Evolutionary conservation across 2,888 invertebrate genomes (phyloP), one percentile per base, ranked within the genome.

Genomic region (Yponomeuta plumbellus): DNA sequence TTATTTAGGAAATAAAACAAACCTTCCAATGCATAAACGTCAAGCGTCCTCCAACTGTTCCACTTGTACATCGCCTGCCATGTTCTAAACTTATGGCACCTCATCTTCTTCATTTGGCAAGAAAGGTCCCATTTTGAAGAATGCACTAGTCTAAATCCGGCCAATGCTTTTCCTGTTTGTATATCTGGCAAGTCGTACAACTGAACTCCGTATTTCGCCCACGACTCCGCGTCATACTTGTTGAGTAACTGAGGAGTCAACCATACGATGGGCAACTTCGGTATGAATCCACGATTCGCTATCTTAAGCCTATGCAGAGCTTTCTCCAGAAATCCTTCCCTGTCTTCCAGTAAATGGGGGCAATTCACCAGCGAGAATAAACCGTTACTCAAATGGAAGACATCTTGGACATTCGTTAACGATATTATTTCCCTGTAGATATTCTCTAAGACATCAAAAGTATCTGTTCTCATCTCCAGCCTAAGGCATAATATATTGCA

Each of bases 31-130:
- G 34, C 34, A 8, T 5, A 34, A 34, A 34, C 34, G 34, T 34
- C 34, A 34, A 34, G 34, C 21, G 79, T 82, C n/a, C 92, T 90
- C 94, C 95, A 95, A 0, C 95, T 95, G 66, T 94, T 92, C 86
- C 97, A 96, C 67, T 93, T 93, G 78, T 97, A 97, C 72, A 96
- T 94, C 39, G 94, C 94, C 80, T 97, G 96, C 97, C 97, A 97
- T 2, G 95, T 94, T 87, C 83, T 84, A 68, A 83, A 88, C 66
- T 74, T 81, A 2, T 22, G 70, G 68, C 88, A 88, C 26, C 82
- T 76, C 11, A 78, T 75, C 21, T 83, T 82, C 44, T 73, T 77
- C 26, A 84, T 76, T 57, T 83, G 78, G 69, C 97, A 92, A 73
- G 96, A 96, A 92, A 96, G 94, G 13, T 96, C 96, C 84, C 97